Conservation (phyloP, 2,888 invertebrate genomes). For the Lasiommata megera region DNA sequence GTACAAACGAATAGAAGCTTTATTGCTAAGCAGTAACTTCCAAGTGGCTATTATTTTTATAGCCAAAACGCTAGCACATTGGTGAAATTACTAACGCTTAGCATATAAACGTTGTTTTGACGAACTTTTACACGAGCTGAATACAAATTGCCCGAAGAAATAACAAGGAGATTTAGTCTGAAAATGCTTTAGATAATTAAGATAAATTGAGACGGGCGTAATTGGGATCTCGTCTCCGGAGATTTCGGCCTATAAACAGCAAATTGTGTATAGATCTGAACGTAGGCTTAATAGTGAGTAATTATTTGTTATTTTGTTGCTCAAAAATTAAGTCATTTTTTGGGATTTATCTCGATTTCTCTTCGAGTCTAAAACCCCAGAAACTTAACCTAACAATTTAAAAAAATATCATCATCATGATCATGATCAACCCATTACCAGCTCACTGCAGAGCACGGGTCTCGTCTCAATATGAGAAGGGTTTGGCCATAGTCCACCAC, state of each 20-base stretch:
- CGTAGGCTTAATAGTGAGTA: too few relatives aligned
- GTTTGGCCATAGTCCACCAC: too few relatives aligned
- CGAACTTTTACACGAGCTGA: conserved; percentile 23
- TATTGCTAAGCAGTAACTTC: conserved; percentile 49
- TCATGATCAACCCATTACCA: too few relatives aligned
- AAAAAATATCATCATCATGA: too few relatives aligned
- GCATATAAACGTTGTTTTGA: conserved; percentile 27
- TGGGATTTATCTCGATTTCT: too few relatives aligned
- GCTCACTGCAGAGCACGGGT: too few relatives aligned
- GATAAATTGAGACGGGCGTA: conserved; percentile 22
- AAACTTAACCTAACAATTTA: too few relatives aligned
- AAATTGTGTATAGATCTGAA: neutral
- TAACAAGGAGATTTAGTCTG: conserved; percentile 20
- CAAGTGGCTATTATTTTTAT: conserved; percentile 55
- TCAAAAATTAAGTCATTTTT: too few relatives aligned
- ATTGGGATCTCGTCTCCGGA: conserved; percentile 10
- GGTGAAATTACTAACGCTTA: conserved; percentile 28
- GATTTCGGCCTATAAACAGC: conserved; percentile 6
- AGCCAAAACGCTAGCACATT: conserved; percentile 40
- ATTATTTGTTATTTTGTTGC: too few relatives aligned
- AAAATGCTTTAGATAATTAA: conserved; percentile 20
- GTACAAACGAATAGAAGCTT: conserved; percentile 52
- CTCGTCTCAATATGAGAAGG: too few relatives aligned
- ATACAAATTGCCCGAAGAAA: conserved; percentile 24
- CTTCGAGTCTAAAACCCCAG: too few relatives aligned